Conservation (phyloP, 2,113 vertebrate species). For the Sigmodon hispidus region DNA sequence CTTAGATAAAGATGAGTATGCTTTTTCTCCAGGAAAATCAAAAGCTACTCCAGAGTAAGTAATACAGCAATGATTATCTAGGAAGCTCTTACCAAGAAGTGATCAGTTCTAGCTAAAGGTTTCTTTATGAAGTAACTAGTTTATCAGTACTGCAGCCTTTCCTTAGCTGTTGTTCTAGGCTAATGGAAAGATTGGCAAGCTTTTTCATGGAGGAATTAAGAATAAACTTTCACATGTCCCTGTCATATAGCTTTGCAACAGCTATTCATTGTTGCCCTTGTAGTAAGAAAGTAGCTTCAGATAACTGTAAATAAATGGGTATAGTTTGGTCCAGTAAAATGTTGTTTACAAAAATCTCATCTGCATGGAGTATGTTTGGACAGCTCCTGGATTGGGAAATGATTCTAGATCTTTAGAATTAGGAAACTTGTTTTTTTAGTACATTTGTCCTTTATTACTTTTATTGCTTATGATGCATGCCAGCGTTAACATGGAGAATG, state of each 20-base stretch:
- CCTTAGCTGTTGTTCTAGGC: background rate
- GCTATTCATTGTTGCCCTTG: background rate
- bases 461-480: slow-evolving; percentile 7
- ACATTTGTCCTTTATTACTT: slow-evolving; percentile 16
- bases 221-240: slow-evolving; percentile 6
- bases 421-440: background rate
- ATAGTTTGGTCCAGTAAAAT: background rate
- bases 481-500: background rate
- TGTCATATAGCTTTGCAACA: background rate
- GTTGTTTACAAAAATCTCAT: background rate
- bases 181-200: background rate
- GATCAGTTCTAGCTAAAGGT: background rate
- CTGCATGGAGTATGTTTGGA: background rate
- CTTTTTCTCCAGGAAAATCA: slow-evolving; percentile 89
- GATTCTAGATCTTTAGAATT: slow-evolving; percentile 1
- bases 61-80: background rate
- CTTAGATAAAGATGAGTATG: slow-evolving; percentile 90
- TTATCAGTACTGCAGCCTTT: background rate
- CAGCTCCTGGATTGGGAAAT: background rate
- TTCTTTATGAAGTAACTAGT: background rate
- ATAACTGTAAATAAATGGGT: background rate
- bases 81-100: background rate
- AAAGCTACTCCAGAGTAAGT: slow-evolving; percentile 88
- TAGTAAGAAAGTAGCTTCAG: background rate
- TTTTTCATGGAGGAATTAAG: background rate